Evolutionary conservation across 2,888 invertebrate species (phyloP).

Genomic region (Carcina quercana): DNA sequence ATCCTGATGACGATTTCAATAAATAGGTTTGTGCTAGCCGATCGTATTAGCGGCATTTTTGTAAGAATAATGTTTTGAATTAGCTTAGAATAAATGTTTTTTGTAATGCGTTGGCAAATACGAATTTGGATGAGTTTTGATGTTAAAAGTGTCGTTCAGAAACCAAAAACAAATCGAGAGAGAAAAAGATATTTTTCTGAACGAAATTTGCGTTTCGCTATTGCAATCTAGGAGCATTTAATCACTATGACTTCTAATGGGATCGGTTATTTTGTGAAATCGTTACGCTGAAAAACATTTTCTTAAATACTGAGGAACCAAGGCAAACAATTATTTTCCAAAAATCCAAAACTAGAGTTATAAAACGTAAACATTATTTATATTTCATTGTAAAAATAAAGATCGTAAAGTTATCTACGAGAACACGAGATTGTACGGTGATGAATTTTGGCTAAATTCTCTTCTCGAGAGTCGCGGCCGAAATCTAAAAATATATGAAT

Average conservation of each 20-base stretch:
- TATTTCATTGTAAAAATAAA: too few relatives aligned
- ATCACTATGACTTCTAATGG: too few relatives aligned
- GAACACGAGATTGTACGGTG: too few relatives aligned
- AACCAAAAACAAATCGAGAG: slow-evolving; percentile 6
- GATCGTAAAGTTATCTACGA: too few relatives aligned
- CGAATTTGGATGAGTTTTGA: slow-evolving; percentile 12
- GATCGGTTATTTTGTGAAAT: too few relatives aligned
- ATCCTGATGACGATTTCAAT: slow-evolving; percentile 69
- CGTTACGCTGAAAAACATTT: too few relatives aligned
- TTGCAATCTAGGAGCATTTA: too few relatives aligned
- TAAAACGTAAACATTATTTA: too few relatives aligned
- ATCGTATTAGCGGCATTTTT: slow-evolving; percentile 61
- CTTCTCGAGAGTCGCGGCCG: too few relatives aligned
- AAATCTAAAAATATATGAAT: too few relatives aligned
- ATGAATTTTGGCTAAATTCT: too few relatives aligned
- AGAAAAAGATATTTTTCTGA: background rate
- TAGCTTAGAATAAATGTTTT: slow-evolving; percentile 10
- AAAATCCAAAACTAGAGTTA: background rate
- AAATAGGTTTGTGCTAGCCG: slow-evolving; percentile 57
- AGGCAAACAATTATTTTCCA: background rate
- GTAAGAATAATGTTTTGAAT: slow-evolving; percentile 1
- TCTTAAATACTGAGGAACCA: too few relatives aligned
- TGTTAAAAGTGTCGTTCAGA: slow-evolving; percentile 24
- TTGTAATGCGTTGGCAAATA: slow-evolving; percentile 5
- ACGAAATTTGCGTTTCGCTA: slow-evolving; percentile 1